Conservation (phyloP, 2,888 invertebrate species). For the Nemotelus pantherinus region DNA sequence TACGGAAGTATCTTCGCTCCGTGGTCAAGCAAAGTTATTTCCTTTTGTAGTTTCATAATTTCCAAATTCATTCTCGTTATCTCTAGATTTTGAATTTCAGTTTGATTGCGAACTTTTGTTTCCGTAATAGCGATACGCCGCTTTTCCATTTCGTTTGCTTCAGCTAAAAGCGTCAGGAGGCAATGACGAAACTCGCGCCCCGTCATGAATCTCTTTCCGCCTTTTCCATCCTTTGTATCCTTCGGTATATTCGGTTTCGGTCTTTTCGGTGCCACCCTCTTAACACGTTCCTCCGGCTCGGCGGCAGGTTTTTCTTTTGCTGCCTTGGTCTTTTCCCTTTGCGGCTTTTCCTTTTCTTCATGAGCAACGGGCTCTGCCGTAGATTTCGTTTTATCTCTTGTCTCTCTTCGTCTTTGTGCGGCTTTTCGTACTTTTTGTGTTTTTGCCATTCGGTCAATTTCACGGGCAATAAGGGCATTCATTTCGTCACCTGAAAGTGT, state of each 20-base stretch:
- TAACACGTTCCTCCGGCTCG: not conserved
- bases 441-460: slow-evolving; percentile 35
- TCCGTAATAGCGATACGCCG: slow-evolving; percentile 34
- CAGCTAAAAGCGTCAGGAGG: slow-evolving; percentile 7
- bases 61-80: slow-evolving; percentile 40
- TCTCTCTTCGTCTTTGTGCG: slow-evolving; percentile 4
- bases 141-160: slow-evolving; percentile 42
- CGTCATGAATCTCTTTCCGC: not conserved
- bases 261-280: slow-evolving; percentile 7
- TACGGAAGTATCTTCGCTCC: slow-evolving; percentile 34
- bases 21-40: slow-evolving; percentile 33
- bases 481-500: slow-evolving; percentile 23
- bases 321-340: not conserved
- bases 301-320: not conserved
- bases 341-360: not conserved
- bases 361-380: not conserved
- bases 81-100: slow-evolving; percentile 39
- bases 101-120: slow-evolving; percentile 38
- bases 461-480: slow-evolving; percentile 26
- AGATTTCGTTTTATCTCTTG: not conserved
- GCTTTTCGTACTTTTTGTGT: slow-evolving; percentile 19
- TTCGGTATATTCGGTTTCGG: slow-evolving; percentile 2
- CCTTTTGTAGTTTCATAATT: slow-evolving; percentile 37
- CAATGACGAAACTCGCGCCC: slow-evolving; percentile 30
- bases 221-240: not conserved